Evolutionary conservation across 1,140 invertebrate species (phyloP).

Genomic region (Cyclargus thomasi): DNA sequence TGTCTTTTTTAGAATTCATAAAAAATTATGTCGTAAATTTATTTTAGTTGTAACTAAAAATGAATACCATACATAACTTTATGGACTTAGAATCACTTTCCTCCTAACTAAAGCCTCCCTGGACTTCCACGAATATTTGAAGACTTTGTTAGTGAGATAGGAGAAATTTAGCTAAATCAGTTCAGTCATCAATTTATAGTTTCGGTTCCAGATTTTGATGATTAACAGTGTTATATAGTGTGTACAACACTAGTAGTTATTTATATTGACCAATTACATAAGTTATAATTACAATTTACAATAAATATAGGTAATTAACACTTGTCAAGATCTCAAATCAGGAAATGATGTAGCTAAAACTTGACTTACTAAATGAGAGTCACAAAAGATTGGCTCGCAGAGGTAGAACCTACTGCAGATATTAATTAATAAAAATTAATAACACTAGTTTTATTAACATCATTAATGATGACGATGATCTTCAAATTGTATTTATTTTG

Average conservation of each 20-base stretch:
- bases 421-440: not conserved
- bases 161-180: no score
- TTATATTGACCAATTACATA: conserved; percentile 8
- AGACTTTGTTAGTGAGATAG: no score
- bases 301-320: not conserved
- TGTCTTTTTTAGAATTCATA: no score
- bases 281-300: not conserved
- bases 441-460: not conserved
- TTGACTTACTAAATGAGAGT: not conserved
- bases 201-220: no score
- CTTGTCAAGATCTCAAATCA: not conserved
- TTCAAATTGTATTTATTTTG: not conserved
- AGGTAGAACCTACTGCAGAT: not conserved
- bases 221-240: no score
- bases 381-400: not conserved
- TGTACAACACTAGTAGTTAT: not conserved
- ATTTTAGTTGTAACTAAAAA: no score
- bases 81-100: no score
- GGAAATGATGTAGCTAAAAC: not conserved
- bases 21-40: no score
- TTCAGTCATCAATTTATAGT: no score
- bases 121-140: no score
- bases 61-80: no score
- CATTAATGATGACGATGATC: not conserved
- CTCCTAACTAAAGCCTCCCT: no score